These are phyloP conservation scores for Crocallis elinguaria DNA, from an alignment of 2,888 invertebrate species.

Conservation along the genomic window DNA sequence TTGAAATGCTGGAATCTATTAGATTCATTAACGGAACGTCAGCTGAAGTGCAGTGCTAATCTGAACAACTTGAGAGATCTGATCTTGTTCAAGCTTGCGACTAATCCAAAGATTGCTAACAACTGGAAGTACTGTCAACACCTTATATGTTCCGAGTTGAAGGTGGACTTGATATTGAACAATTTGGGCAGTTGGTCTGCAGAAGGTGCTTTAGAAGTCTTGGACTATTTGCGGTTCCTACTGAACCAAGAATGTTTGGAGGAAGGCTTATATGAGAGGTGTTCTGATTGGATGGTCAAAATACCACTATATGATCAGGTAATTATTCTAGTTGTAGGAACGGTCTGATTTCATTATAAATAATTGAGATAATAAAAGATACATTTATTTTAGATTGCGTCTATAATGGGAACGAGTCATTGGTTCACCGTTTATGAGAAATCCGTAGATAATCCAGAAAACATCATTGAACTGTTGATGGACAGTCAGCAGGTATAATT, in stretches of 20 bases:
- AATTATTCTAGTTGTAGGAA: slow-evolving; percentile 21
- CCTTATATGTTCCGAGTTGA: slow-evolving; percentile 78
- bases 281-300: slow-evolving; percentile 85
- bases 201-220: slow-evolving; percentile 79
- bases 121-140: slow-evolving; percentile 82
- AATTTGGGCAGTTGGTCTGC: slow-evolving; percentile 84
- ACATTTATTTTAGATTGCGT: slow-evolving; percentile 75
- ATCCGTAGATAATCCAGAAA: slow-evolving; percentile 81
- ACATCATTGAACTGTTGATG: slow-evolving; percentile 81
- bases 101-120: slow-evolving; percentile 72
- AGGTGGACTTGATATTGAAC: slow-evolving; percentile 80
- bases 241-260: slow-evolving; percentile 69
- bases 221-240: slow-evolving; percentile 78
- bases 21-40: slow-evolving; percentile 84
- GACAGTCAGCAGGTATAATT: slow-evolving; percentile 79
- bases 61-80: slow-evolving; percentile 84
- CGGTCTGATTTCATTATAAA: background rate
- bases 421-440: slow-evolving; percentile 86
- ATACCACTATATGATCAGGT: slow-evolving; percentile 87
- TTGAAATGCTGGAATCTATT: slow-evolving; percentile 81
- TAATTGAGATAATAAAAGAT: background rate
- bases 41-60: slow-evolving; percentile 77
- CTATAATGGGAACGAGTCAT: slow-evolving; percentile 80
- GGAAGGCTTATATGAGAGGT: slow-evolving; percentile 69
- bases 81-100: slow-evolving; percentile 84